These are phyloP conservation scores for Ochropleura plecta DNA, from an alignment of 2,888 invertebrate genomes.

Conservation along the genomic window DNA sequence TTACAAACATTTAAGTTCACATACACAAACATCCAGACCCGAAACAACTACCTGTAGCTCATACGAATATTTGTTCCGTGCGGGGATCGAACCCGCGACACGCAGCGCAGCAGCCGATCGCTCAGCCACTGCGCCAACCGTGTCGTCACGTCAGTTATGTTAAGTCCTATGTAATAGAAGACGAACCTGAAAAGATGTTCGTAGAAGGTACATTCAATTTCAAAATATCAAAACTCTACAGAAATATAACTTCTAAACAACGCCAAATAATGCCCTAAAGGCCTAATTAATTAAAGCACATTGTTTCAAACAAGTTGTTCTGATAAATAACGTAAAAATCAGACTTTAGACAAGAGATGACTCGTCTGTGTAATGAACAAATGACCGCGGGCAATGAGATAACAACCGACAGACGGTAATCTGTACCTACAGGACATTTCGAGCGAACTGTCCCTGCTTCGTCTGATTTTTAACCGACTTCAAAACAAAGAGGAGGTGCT, in stretches of 20 bases:
- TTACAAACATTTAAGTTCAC: no score
- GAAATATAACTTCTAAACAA: background rate
- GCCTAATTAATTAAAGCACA: background rate
- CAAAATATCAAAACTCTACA: background rate
- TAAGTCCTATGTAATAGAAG: no score
- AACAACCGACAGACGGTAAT: constrained; percentile 56
- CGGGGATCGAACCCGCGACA: no score
- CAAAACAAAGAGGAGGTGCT: no score
- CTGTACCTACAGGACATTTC: constrained; percentile 11
- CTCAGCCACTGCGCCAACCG: no score
- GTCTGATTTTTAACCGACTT: no score
- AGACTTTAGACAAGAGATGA: constrained; percentile 54
- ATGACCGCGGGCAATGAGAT: constrained; percentile 68
- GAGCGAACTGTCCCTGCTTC: background rate
- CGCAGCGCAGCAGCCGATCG: no score
- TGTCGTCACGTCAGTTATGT: no score
- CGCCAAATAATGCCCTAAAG: background rate
- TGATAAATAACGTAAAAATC: constrained; percentile 13
- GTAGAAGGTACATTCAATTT: background rate
- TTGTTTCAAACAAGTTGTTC: background rate
- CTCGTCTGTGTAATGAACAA: constrained; percentile 64
- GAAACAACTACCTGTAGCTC: no score
- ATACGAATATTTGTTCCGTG: no score
- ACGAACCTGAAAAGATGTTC: no score
- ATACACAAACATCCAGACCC: no score